These are phyloP conservation scores for Thalassarche chlororhynchos DNA, from an alignment of 2,113 vertebrate genomes.

Conservation along the genomic window DNA sequence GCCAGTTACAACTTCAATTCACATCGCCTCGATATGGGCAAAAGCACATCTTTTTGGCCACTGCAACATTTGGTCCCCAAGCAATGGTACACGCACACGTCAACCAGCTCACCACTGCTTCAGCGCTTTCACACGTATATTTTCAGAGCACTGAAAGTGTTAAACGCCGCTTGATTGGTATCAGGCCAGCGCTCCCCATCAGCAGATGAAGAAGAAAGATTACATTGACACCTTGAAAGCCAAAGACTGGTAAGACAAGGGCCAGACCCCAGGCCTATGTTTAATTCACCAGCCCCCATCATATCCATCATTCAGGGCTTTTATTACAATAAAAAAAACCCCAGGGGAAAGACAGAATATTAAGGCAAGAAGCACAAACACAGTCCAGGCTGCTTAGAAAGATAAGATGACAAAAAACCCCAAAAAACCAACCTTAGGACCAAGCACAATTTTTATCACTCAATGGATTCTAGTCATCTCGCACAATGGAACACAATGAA, in stretches of 20 bases:
- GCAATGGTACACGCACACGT: rapidly evolving
- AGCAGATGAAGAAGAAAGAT: neutral
- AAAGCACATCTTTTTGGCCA: neutral
- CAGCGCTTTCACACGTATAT: rapidly evolving
- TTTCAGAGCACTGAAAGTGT: neutral
- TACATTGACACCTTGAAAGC: neutral
- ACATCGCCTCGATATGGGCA: rapidly evolving
- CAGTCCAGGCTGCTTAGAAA: neutral
- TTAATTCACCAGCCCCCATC: neutral
- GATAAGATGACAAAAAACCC: neutral
- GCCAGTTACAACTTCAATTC: neutral
- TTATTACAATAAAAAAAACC: neutral
- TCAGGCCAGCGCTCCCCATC: neutral
- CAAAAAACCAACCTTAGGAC: neutral
- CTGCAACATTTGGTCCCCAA: neutral
- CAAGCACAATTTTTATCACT: neutral
- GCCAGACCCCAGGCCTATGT: neutral
- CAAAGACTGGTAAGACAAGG: neutral
- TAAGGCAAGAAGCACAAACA: neutral
- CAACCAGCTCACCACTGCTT: neutral
- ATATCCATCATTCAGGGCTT: neutral
- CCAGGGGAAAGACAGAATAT: neutral
- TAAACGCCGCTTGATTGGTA: neutral
- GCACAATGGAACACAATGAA: neutral
- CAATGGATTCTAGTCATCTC: neutral